Base-by-base conservation (phyloP, 2,888 invertebrate genomes). In the Atherix ibis region DNA sequence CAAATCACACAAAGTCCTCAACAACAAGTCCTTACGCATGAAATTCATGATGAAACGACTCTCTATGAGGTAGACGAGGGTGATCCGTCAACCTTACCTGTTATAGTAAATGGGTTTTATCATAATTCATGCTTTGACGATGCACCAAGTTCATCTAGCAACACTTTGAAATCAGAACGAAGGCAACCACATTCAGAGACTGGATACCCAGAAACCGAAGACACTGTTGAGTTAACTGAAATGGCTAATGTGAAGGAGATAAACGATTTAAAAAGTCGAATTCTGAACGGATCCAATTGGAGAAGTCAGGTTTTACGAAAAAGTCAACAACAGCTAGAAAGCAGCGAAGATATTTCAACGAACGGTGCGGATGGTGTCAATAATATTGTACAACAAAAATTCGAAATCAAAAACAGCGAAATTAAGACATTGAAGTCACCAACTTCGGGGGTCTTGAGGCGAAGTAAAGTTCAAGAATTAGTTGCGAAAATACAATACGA, bases 401-500 rank as follows among this genome's bases (percentile, higher is more conserved):
- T 45, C 4, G 48, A 49, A 37, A 45, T 47, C 5, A 47, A 45
- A 38, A 48, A 46, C 27, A 44, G 47, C 26, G 48, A 49, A 31
- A 45, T 47, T 4, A 49, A 49, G 30, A 43, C 41, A 2, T 36
- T 49, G 1, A 48, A 47, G 25, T 43, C 62, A 39, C 60, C 58
- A 35, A 44, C 41, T 6, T 35, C 35, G 1, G 40, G 42, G 4
- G 39, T 40, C 9, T 37, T 41, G 1, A 47, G 44, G 32, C 42
- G 46, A 5, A 51, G 44, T n/a, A 52, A 50, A 31, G 53, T 53
- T 4, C 47, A 49, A 16, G 51, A 49, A 17, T 38, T 54, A 33
- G 52, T 54, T 17, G 52, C 53, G 1, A 50, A 49, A 17, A 35
- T 53, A 13, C 53, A 55, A 31, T 46, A 45, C 3, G 42, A 43